A percentile compares a stretch with the other conserved stretches of the same genome.
Conservation (phyloP, 2,113 vertebrate genomes). For the Corvus cornix region DNA sequence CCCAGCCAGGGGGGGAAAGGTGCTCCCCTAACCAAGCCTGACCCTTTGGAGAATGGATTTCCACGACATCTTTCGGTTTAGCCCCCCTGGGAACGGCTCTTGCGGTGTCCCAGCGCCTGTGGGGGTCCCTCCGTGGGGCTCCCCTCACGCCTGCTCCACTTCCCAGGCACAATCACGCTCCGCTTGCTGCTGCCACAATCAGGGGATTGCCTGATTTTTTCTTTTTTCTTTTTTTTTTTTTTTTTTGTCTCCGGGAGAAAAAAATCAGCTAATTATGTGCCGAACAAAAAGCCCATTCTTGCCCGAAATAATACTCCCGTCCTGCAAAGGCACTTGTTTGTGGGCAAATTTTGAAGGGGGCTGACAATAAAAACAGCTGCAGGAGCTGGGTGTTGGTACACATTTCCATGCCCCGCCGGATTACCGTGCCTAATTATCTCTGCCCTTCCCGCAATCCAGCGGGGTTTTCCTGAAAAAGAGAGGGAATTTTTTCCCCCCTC, state of each 20-base stretch:
- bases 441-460: neutral
- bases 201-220: neutral
- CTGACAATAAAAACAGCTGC: conserved; percentile 57
- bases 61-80: accelerated
- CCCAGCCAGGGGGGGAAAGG: neutral
- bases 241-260: neutral
- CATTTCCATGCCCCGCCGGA: conserved; percentile 28
- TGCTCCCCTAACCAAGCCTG: accelerated
- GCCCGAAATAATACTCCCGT: neutral
- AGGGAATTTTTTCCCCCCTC: neutral
- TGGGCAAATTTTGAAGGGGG: conserved; percentile 50
- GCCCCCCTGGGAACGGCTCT: neutral
- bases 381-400: conserved; percentile 43
- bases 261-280: conserved; percentile 49
- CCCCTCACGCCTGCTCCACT: neutral
- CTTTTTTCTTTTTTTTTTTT: neutral
- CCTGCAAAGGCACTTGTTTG: conserved; percentile 45
- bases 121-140: neutral
- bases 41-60: accelerated
- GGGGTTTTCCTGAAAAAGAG: neutral
- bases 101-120: accelerated
- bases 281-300: conserved; percentile 53
- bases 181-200: neutral
- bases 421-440: conserved; percentile 35
- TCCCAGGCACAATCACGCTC: conserved; percentile 7